Evolutionary conservation across 2,888 invertebrate species (phyloP).

Genomic region (Idaea dimidiata): DNA sequence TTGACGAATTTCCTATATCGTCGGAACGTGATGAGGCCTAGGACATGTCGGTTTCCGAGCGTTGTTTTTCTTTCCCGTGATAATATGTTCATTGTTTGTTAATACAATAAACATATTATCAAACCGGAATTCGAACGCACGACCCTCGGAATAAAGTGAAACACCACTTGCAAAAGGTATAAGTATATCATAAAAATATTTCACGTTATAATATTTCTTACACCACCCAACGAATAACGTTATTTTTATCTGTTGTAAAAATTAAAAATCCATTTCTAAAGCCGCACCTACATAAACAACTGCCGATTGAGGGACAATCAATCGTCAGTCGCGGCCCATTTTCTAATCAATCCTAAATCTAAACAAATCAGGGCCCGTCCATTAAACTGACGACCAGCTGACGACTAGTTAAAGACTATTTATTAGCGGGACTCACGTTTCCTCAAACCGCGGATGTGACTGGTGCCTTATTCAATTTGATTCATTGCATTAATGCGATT

Average conservation of each 20-base stretch:
- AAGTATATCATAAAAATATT: background rate
- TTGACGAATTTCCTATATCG: no score
- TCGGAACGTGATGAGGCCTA: no score
- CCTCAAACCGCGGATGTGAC: slow-evolving; percentile 54
- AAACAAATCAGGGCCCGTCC: slow-evolving; percentile 33
- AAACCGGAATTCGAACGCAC: no score
- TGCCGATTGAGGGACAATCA: slow-evolving; percentile 10
- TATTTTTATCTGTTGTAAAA: background rate
- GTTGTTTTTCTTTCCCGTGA: no score
- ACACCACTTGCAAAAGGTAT: background rate
- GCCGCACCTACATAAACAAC: background rate
- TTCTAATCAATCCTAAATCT: slow-evolving; percentile 32
- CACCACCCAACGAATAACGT: background rate
- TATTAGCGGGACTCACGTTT: slow-evolving; percentile 58
- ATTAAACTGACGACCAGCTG: slow-evolving; percentile 23
- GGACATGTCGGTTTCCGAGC: no score
- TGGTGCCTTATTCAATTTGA: slow-evolving; percentile 67
- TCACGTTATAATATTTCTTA: background rate
- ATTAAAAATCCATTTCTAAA: background rate
- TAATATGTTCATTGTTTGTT: no score
- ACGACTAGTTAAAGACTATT: slow-evolving; percentile 57
- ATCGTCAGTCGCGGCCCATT: slow-evolving; percentile 19
- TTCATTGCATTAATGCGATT: slow-evolving; percentile 65
- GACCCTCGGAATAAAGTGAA: no score
- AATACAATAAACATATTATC: no score